phyloP scores from a whole-genome alignment of 2,888 invertebrate species.

The Apantesis nais region DNA sequence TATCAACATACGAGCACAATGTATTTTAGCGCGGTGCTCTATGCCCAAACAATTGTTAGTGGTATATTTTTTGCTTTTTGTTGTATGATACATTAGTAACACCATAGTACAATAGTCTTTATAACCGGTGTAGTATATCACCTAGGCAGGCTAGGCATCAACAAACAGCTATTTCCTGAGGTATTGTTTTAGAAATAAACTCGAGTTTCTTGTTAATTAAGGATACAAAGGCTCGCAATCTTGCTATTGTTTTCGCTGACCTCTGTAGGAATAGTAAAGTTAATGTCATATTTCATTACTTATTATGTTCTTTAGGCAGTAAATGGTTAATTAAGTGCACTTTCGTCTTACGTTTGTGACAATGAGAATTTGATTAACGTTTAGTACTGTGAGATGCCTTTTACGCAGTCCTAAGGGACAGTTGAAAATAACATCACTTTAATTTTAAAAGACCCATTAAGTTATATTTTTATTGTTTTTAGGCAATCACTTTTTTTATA shows the following conservation, averaged over 20 bases:
- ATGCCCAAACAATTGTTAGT: neutral
- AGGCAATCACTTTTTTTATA: neutral
- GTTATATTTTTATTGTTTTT: neutral
- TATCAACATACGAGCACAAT: neutral
- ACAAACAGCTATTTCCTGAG: constrained; percentile 13
- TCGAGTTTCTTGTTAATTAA: constrained; percentile 38
- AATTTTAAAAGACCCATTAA: neutral
- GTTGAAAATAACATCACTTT: neutral
- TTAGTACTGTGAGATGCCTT: neutral
- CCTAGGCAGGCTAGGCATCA: constrained; percentile 6
- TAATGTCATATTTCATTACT: constrained; percentile 24
- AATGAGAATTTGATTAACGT: neutral
- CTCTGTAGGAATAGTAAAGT: constrained; percentile 11
- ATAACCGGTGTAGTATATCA: neutral
- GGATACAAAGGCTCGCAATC: constrained; percentile 29
- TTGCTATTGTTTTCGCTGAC: constrained; percentile 20
- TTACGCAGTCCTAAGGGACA: too few relatives aligned
- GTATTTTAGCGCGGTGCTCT: neutral
- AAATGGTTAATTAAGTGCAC: neutral
- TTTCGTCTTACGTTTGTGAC: neutral
- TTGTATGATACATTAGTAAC: neutral
- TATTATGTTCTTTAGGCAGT: constrained; percentile 10
- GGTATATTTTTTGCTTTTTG: neutral
- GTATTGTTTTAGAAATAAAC: constrained; percentile 35
- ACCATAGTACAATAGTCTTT: neutral